Evolutionary conservation across 2,113 vertebrate genomes (phyloP).

Genomic region (Ibidorhyncha struthersii): DNA sequence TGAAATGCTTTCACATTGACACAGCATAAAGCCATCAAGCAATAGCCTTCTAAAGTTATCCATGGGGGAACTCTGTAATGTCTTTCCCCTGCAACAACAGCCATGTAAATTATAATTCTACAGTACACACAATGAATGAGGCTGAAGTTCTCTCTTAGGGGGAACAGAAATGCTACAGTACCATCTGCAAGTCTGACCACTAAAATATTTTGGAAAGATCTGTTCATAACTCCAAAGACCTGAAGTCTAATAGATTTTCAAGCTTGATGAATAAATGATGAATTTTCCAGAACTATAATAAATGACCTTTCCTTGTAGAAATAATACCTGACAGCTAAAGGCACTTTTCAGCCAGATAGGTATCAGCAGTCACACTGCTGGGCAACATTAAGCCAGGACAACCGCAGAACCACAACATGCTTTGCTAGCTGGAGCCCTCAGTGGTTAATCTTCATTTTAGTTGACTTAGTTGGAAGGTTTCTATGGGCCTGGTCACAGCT

Average conservation of each 20-base stretch:
- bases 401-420: neutral
- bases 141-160: neutral
- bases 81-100: neutral
- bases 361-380: neutral
- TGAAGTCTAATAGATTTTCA: neutral
- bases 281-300: neutral
- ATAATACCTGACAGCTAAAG: neutral
- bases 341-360: neutral
- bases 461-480: neutral
- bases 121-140: neutral
- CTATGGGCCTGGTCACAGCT: neutral
- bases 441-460: neutral
- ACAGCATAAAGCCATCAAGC: neutral
- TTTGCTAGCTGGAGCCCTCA: neutral
- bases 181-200: neutral
- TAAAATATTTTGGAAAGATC: neutral
- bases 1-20: neutral
- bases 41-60: neutral
- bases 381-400: neutral
- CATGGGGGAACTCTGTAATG: neutral
- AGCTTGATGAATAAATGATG: neutral
- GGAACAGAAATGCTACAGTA: neutral
- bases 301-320: neutral
- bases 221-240: neutral
- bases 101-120: neutral